A percentile compares a stretch with the other conserved stretches of the same genome.
These are phyloP conservation scores for Apodemia duryi DNA, from an alignment of 2,888 invertebrate genomes.

Conservation along the genomic window DNA sequence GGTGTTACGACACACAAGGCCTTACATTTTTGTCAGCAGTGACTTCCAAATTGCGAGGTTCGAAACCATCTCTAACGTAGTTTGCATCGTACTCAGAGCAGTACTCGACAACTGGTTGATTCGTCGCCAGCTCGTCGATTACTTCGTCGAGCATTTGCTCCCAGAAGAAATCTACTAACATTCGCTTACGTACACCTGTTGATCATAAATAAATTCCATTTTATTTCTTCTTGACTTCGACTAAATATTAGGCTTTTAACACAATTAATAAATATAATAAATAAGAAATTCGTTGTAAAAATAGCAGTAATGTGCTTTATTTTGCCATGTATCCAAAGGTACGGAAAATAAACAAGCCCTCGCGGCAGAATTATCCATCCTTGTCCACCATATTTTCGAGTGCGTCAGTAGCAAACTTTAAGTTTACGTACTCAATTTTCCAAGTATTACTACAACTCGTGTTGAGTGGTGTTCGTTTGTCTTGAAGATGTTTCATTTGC, in stretches of 20 bases:
- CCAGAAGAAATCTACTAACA: constrained; percentile 71
- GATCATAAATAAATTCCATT: neutral
- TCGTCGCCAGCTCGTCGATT: constrained; percentile 60
- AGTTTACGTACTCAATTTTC: no score
- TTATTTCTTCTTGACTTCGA: neutral
- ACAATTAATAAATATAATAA: no score
- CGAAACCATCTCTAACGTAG: constrained; percentile 57
- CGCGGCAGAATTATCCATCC: no score
- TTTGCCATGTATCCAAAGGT: no score
- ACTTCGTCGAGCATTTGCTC: constrained; percentile 74
- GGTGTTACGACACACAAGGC: neutral
- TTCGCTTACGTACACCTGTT: constrained; percentile 60
- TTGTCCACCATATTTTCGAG: no score
- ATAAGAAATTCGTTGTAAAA: no score
- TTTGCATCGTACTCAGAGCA: constrained; percentile 68
- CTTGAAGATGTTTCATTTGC: no score
- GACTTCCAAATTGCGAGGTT: constrained; percentile 56
- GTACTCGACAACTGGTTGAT: constrained; percentile 56
- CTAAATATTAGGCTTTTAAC: neutral
- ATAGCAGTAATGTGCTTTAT: no score
- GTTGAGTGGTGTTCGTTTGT: no score
- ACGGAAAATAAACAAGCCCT: no score
- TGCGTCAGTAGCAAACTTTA: no score
- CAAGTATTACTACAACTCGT: no score
- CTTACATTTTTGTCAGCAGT: constrained; percentile 62